A percentile compares a stretch with the other conserved stretches of the same genome.
Evolutionary conservation across 2,797 vertebrate genomes (phyloP).

Genomic region (Malurus leucopterus): DNA sequence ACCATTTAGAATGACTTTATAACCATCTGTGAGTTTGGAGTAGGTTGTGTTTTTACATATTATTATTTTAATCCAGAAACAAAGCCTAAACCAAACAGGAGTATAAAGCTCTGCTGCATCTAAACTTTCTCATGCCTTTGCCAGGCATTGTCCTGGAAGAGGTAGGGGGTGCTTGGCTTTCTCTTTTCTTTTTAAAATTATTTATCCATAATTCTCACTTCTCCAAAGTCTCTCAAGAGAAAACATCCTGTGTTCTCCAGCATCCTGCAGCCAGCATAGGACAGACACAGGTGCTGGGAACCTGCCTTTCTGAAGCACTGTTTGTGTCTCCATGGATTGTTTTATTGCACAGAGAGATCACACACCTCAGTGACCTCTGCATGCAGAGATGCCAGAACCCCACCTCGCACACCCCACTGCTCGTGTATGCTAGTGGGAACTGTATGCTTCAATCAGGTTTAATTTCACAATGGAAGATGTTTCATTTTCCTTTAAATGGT

Average conservation of each 20-base stretch:
- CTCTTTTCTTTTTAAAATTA: not conserved
- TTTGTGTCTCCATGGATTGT: not conserved
- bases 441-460: not conserved
- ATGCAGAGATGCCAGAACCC: not conserved
- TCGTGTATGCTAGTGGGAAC: not conserved
- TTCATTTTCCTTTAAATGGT: not conserved
- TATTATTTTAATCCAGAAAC: not conserved
- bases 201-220: not conserved
- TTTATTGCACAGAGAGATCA: not conserved
- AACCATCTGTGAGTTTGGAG: not conserved
- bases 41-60: not conserved
- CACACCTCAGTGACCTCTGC: not conserved
- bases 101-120: not conserved
- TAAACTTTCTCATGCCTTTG: not conserved
- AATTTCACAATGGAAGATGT: not conserved
- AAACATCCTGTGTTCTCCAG: not conserved
- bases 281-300: not conserved
- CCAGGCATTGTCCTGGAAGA: not conserved
- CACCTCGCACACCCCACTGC: not conserved
- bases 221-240: not conserved
- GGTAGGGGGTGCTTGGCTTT: not conserved
- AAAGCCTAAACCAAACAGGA: not conserved
- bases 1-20: not conserved
- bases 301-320: not conserved
- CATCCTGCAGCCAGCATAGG: not conserved